Conservation (phyloP, 2,797 vertebrate species). For the Hapalemur alaotrensis region DNA sequence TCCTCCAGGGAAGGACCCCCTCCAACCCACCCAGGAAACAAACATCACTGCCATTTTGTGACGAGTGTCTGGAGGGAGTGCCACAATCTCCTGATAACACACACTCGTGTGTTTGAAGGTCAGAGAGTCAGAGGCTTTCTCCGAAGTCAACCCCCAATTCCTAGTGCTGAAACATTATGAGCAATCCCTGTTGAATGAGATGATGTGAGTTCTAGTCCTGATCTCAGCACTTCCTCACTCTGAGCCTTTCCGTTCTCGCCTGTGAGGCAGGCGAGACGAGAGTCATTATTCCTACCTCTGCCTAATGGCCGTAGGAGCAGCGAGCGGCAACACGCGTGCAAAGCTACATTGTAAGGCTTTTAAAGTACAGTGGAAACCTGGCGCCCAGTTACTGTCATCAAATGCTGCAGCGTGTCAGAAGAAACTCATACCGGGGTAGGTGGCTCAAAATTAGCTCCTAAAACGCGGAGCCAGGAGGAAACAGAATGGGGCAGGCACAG, state of each 20-base stretch:
- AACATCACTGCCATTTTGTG: not conserved
- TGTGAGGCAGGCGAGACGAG: not conserved
- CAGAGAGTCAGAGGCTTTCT: not conserved
- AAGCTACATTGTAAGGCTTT: not conserved
- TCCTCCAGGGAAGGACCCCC: not conserved
- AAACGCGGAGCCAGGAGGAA: not conserved
- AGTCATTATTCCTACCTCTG: not conserved
- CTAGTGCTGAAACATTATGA: not conserved
- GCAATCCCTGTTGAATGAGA: not conserved
- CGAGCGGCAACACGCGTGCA: accelerated
- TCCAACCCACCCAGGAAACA: not conserved
- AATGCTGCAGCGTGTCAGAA: not conserved
- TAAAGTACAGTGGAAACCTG: accelerated
- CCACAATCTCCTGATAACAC: not conserved
- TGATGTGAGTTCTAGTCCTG: not conserved
- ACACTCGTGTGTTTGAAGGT: not conserved
- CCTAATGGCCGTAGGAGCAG: too few species aligned
- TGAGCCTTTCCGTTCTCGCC: not conserved
- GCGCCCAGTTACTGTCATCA: too few species aligned
- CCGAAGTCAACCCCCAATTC: not conserved
- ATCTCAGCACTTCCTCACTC: not conserved
- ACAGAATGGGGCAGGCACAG: accelerated
- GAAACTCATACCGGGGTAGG: not conserved
- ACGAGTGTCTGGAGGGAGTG: not conserved
- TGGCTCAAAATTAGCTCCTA: not conserved